Percentiles rank a stretch among this genome's conserved stretches.
phyloP scores from a whole-genome alignment of 1,140 invertebrate species.

The Colletes gigas region DNA sequence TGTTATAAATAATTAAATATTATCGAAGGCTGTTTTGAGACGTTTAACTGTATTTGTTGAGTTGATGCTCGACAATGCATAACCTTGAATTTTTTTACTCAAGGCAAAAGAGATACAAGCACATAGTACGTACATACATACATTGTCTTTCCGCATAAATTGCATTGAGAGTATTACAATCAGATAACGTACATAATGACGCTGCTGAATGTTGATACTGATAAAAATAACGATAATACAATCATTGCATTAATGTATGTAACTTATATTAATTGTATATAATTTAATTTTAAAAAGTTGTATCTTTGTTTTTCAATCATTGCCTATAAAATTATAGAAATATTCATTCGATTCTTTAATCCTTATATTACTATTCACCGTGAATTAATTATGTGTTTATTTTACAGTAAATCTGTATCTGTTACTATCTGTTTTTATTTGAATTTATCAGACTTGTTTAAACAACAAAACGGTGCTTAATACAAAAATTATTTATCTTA shows the following conservation, averaged over 20 bases:
- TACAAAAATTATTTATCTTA: too few relatives aligned
- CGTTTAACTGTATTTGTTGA: not conserved
- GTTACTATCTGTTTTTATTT: not conserved
- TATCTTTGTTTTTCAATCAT: not conserved
- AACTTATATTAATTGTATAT: not conserved
- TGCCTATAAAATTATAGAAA: not conserved
- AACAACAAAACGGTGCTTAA: not conserved
- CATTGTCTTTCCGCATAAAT: not conserved
- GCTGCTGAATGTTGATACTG: constrained; percentile 9
- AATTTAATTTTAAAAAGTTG: not conserved
- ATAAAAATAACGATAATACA: not conserved
- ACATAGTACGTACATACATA: not conserved
- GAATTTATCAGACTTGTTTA: not conserved
- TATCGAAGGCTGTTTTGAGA: not conserved
- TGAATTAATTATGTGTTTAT: not conserved
- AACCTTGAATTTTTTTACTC: not conserved
- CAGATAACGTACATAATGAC: constrained; percentile 10
- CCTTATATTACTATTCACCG: not conserved
- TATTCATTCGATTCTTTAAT: not conserved
- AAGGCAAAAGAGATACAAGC: not conserved
- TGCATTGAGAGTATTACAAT: not conserved
- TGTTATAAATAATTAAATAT: not conserved
- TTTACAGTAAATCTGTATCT: not conserved
- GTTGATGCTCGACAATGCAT: not conserved
- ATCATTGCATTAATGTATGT: not conserved